Evolutionary conservation across 2,113 vertebrate genomes (phyloP).

Genomic region (Todiramphus saurophagus): DNA sequence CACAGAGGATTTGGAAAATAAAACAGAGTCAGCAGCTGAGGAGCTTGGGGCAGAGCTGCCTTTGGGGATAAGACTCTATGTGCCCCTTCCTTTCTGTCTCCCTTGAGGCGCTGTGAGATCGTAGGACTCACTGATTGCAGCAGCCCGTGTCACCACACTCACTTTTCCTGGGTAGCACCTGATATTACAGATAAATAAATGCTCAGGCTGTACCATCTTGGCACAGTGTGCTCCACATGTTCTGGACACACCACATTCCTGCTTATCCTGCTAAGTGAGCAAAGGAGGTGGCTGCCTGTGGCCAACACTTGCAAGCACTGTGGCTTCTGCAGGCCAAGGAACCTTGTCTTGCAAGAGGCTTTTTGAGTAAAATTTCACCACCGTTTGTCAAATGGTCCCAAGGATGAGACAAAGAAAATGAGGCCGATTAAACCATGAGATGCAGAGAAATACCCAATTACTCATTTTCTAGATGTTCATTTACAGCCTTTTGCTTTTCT

Average conservation of each 20-base stretch:
- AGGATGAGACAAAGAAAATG: not conserved
- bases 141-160: not conserved
- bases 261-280: fast-evolving
- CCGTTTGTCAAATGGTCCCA: not conserved
- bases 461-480: not conserved
- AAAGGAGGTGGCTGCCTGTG: fast-evolving
- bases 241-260: not conserved
- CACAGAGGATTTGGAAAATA: not conserved
- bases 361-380: not conserved
- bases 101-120: no score
- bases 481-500: not conserved
- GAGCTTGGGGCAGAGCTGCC: not conserved
- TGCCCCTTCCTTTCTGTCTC: not conserved
- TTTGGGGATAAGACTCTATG: not conserved
- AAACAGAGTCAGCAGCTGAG: not conserved
- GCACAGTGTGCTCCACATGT: not conserved
- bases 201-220: no score
- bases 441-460: not conserved
- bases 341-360: not conserved
- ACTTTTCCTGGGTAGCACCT: not conserved
- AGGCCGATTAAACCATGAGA: not conserved
- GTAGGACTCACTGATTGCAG: fast-evolving
- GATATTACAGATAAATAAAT: not conserved
- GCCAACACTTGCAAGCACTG: not conserved
- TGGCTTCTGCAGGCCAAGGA: not conserved